Evolutionary conservation across 2,888 invertebrate genomes (phyloP), one percentile per base, ranked within the genome.

Genomic region (Limnephilus auricula): DNA sequence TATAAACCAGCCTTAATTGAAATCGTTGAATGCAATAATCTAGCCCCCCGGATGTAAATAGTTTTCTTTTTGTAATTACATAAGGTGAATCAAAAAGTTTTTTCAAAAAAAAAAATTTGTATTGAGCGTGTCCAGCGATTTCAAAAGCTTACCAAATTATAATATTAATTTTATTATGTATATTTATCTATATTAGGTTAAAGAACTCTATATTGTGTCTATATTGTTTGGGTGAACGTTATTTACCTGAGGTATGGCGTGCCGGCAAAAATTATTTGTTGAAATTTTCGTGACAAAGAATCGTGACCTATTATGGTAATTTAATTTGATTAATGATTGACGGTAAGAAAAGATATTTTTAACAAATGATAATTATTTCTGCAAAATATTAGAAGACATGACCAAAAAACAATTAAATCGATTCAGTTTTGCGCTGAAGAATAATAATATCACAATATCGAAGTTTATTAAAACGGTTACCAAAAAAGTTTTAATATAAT

Each of bases 261-360:
- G 89, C 80, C 40, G 12, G 32, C 40, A 18, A 30, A 78, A 79
- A 78, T 82, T 89, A 89, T 79, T 89, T 80, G 89, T 80, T 79
- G 32, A 89, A 89, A 89, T 40, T 89, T 89, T 82, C 79, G 79
- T 45, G 34, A 89, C 89, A 34, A 30, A 85, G 40, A 37, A 30
- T 85, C 85, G 85, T 85, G 85, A 85, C 85, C 34, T 85, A 85
- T 85, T 85, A 40, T 40, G 85, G 30, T 85, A 85, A 85, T 85
- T 40, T 85, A 30, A 85, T 85, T 85, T 85, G 85, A 85, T 85
- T 34, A 85, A 85, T 85, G 82, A 82, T 82, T 25, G 32, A 40
- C 85, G 18, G n/a, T 15, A 45, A 40, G 40, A 45, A 85, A 85
- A 37, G 37, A 85, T 45, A 40, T 85, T 85, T 40, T 40, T 45